Evolutionary conservation across 2,888 invertebrate genomes (phyloP).

Genomic region (Hipparchia sbordonii): DNA sequence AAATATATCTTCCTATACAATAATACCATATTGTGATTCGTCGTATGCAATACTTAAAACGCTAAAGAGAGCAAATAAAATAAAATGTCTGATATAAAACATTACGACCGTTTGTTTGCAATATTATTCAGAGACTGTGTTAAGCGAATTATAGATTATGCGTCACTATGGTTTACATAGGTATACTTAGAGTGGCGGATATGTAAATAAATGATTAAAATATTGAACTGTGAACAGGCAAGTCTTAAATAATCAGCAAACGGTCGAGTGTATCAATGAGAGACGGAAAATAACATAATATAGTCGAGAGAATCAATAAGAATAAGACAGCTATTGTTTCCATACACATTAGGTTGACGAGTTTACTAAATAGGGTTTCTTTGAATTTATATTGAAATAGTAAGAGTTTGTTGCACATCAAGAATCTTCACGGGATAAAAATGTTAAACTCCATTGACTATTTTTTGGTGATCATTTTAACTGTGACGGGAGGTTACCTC

Average conservation of each 20-base stretch:
- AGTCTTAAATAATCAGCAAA: not conserved
- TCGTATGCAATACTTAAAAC: not conserved
- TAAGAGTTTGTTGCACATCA: no score
- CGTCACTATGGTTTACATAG: not conserved
- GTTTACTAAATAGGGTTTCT: not conserved
- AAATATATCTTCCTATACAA: not conserved
- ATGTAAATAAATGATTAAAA: conserved; percentile 10
- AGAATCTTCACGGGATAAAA: no score
- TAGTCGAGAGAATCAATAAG: no score
- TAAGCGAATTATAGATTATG: not conserved
- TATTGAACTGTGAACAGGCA: conserved; percentile 7
- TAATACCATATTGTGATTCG: conserved; percentile 2
- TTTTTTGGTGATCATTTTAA: no score
- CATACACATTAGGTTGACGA: not conserved
- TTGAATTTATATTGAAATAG: not conserved
- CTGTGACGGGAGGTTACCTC: not conserved
- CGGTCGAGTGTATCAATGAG: no score
- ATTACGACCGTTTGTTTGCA: conserved; percentile 3
- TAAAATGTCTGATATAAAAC: conserved; percentile 7
- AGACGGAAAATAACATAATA: no score
- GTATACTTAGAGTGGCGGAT: conserved; percentile 41
- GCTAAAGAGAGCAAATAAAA: conserved; percentile 10
- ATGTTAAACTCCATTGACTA: no score
- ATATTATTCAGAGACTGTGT: conserved; percentile 4
- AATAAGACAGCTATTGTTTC: not conserved